Base-by-base conservation (phyloP, 2,113 vertebrate species). In the Tautogolabrus adspersus region DNA sequence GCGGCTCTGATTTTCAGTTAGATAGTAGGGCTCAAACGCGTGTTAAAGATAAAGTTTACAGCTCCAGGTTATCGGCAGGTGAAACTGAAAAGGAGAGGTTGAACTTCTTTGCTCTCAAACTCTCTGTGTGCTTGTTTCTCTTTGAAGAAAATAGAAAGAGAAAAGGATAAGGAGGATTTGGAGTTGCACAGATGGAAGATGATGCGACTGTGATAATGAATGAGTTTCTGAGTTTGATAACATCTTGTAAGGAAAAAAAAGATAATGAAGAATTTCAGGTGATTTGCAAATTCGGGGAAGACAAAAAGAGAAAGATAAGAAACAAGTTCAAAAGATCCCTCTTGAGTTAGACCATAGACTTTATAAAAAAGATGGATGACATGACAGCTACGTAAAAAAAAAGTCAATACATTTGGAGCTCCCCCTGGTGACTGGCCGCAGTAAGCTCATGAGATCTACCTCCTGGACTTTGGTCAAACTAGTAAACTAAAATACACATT, bases 1-100 rank as follows among this genome's bases (percentile, higher is more conserved):
- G 82, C 51, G 47, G 74, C 79, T 81, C 86, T 88, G 94, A 94
- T 94, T 90, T 93, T 94, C 93, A 54, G 93, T 95, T 93, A 93
- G 94, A 95, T 94, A 94, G 82, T 8, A 2, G n/a, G 23, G 66
- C n/a, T n/a, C 77, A 72, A 57, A 61, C 21, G 30, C 72, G 56
- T 76, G 63, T 73, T 81, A 66, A 72, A 78, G 75, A 81, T 81
- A 72, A 64, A 70, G 74, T 90, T 91, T 85, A 81, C 80, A 77
- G 65, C 75, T 18, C 58, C 63, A 26, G 30, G 56, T 77, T 72
- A 66, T 54, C 13, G 72, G 83, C 87, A 92, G 91, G 90, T 90
- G 85, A 42, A 72, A 78, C 69, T 84, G 75, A 69, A 77, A 72
- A 83, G 47, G 49, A 65, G 51, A 59, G 44, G 42, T 66, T 88